Conservation (phyloP, 2,888 invertebrate genomes). For the Malachius bipustulatus region DNA sequence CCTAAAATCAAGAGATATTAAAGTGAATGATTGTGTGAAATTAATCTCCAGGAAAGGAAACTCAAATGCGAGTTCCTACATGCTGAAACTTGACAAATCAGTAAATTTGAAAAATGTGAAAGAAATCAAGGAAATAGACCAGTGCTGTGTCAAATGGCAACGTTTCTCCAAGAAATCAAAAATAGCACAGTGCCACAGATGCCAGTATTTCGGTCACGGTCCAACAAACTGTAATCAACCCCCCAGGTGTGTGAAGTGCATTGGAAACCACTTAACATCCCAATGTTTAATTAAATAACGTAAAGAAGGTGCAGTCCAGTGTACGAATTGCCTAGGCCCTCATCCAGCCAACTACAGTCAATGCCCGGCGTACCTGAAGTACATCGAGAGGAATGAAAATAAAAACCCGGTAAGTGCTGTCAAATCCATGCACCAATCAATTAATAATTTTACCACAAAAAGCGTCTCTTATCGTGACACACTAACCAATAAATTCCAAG, state of each 20-base stretch:
- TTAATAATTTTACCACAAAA: no score
- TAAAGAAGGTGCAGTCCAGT: conserved; percentile 23
- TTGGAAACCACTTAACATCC: conserved; percentile 1
- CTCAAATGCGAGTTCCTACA: no score
- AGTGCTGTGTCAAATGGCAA: conserved; percentile 10
- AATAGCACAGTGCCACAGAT: conserved; percentile 35
- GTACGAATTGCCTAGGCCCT: conserved; percentile 37
- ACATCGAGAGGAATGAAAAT: no score
- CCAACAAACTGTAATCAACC: conserved; percentile 7
- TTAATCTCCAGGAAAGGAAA: no score
- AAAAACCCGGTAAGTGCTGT: no score
- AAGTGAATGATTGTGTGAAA: no score
- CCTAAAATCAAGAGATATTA: background rate
- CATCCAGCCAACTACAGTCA: conserved; percentile 23
- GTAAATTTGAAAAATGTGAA: no score
- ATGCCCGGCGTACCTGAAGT: conserved; percentile 16
- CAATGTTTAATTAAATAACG: conserved; percentile 6
- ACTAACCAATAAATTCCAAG: no score
- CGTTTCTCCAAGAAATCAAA: conserved; percentile 20
- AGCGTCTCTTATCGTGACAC: no score
- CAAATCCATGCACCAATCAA: no score
- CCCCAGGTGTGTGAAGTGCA: conserved; percentile 8
- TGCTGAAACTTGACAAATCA: no score
- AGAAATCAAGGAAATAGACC: no score
- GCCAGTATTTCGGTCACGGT: conserved; percentile 38